Evolutionary conservation across 2,888 invertebrate genomes (phyloP), one percentile per base, ranked within the genome.

Genomic region (Poecilobothrus nobilitatus): DNA sequence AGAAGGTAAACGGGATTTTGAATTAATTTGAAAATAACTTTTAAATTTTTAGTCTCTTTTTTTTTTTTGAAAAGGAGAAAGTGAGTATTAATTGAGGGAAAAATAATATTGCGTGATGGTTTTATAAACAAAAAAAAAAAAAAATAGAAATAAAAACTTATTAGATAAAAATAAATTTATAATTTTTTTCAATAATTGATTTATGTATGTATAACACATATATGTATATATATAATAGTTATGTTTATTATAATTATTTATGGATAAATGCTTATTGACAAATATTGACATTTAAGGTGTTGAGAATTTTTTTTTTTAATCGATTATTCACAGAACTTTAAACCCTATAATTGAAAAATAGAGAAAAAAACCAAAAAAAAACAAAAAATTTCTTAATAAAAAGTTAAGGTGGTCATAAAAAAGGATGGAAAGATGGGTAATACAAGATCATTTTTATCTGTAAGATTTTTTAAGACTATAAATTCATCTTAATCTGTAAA

Each of bases 141-240:
- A 44, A 15, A 12, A 12, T 44, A 6, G 15, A 44, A 44, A 44
- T 10, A 12, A 44, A 18, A 53, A 10, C 6, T 53, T 53, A 18
- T n/a, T 18, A 12, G 37, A 7, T 53, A 18, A 53, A 53, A 53
- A 53, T 53, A 53, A 53, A 53, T 53, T 53, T 53, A 53, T 53
- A 53, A 53, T 53, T 18, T 53, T 53, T 53, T 53, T 18, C 53
- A 53, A 53, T 53, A 53, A 53, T 53, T 53, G 53, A 53, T 53
- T 53, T 53, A 53, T 18, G 53, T 9, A 12, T 15, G 44, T 6
- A 53, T 53, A 15, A 6, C 53, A n/a, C n/a, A n/a, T n/a, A n/a
- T n/a, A n/a, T n/a, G n/a, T n/a, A 10, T 44, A 44, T 53, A 18
- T 12, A 53, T 6, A 53, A 18, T 44, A 53, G 15, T 18, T 12